These are phyloP conservation scores for Cyphomyrus plagiostoma DNA, from an alignment of 2,113 vertebrate genomes.

Conservation along the genomic window DNA sequence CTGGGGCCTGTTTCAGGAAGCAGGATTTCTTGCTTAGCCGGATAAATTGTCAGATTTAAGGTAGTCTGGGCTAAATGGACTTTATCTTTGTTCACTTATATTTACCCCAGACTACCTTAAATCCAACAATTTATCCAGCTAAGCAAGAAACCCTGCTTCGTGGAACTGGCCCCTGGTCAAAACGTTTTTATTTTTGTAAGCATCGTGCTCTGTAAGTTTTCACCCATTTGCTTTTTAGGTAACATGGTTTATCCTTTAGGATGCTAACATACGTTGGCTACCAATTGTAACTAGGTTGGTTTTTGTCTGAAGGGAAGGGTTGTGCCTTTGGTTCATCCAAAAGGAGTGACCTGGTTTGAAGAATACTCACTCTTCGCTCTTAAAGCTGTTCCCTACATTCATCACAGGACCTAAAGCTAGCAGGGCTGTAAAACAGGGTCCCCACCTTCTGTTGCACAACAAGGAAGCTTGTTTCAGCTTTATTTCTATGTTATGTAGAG, in stretches of 20 bases:
- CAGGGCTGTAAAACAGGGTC: neutral
- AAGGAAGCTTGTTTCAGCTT: constrained; percentile 16
- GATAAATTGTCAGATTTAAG: too few relatives aligned
- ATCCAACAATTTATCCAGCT: too few relatives aligned
- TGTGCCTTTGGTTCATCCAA: neutral
- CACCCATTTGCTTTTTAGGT: neutral
- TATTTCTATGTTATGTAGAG: neutral
- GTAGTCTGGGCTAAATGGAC: too few relatives aligned
- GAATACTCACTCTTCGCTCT: too few relatives aligned
- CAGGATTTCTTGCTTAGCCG: too few relatives aligned
- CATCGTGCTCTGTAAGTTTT: neutral
- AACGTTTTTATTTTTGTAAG: constrained; percentile 21
- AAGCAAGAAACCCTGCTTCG: too few relatives aligned
- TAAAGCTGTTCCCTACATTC: neutral
- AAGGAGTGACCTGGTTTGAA: neutral
- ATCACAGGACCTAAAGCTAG: neutral
- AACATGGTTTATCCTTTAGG: neutral
- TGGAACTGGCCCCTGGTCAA: neutral
- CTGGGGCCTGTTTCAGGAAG: neutral
- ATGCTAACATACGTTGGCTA: neutral
- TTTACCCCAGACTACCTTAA: too few relatives aligned
- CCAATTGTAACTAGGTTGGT: neutral
- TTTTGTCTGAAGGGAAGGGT: neutral
- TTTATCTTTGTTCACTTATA: too few relatives aligned
- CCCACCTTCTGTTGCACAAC: neutral